phyloP scores from a whole-genome alignment of 2,888 invertebrate species.

The Platycheirus rosarum region DNA sequence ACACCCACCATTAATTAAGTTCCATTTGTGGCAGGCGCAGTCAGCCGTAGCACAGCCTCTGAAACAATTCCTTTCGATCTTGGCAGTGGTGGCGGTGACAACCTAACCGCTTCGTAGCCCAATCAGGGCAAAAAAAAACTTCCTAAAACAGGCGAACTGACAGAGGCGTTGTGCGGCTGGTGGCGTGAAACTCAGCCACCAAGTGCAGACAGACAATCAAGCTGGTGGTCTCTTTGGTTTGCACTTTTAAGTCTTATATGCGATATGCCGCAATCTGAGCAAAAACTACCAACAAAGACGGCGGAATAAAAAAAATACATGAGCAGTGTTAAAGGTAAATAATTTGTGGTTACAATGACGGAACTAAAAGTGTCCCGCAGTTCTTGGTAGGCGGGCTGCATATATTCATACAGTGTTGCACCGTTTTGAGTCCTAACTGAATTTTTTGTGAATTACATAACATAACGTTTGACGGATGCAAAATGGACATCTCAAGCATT shows the following conservation, averaged over 20 bases:
- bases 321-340: constrained; percentile 27
- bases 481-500: too few species aligned
- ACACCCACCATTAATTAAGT: constrained; percentile 72
- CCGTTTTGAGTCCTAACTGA: constrained; percentile 32
- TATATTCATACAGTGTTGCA: constrained; percentile 16
- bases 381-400: constrained; percentile 48
- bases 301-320: constrained; percentile 13
- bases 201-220: constrained; percentile 46
- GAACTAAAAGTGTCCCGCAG: constrained; percentile 66
- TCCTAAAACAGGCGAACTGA: not conserved
- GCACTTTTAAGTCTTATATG: constrained; percentile 51
- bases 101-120: not conserved
- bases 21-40: constrained; percentile 56
- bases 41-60: constrained; percentile 3
- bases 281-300: constrained; percentile 14
- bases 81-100: not conserved
- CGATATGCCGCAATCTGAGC: constrained; percentile 39
- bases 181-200: not conserved
- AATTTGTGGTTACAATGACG: constrained; percentile 62
- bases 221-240: constrained; percentile 55
- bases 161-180: not conserved
- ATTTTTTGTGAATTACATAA: constrained; percentile 3
- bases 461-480: constrained; percentile 5
- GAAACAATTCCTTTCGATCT: constrained; percentile 54
- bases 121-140: constrained; percentile 45